Base-by-base conservation (phyloP, 2,888 invertebrate genomes). In the Cyrtodaria siliqua region DNA sequence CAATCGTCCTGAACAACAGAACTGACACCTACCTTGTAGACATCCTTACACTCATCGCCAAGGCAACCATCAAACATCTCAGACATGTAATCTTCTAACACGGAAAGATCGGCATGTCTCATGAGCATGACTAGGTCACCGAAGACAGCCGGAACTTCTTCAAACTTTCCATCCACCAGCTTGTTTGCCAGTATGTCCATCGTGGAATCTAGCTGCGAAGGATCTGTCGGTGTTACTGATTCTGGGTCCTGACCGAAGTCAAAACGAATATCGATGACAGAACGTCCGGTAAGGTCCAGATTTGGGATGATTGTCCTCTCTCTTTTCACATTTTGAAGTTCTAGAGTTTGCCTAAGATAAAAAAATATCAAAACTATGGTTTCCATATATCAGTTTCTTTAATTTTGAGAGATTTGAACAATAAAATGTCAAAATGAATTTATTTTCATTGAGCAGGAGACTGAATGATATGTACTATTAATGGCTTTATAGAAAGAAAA, bases 291-390 rank as follows among this genome's bases (percentile, higher is more conserved):
- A 20, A 70, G 55, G 4, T 18, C 12, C 8, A 61, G 14, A 49
- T 71, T 47, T 26, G 64, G 60, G 20, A 14, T 20, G 14, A 52
- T 29, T 27, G 26, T 27, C 2, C 40, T 56, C 38, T 63, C 42
- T 12, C 29, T 24, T 29, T 44, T 29, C 9, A 24, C 33, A 8
- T 57, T 53, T 6, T 53, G 40, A n/a, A 79, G 42, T 12, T 55
- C 26, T n/a, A 79, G 42, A 4, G 12, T 61, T 62, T 74, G 74
- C 49, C 79, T 79, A 42, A 52, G 67, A 79, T 12, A 16, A 47
- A 16, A n/a, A n/a, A n/a, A n/a, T n/a, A n/a, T n/a, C n/a, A n/a
- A n/a, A n/a, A n/a, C n/a, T n/a, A n/a, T n/a, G n/a, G n/a, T n/a
- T n/a, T n/a, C n/a, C n/a, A n/a, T n/a, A n/a, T n/a, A n/a, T n/a